Percentiles rank a stretch among this genome's conserved stretches.
Conservation (phyloP, 1,140 invertebrate genomes). For the Acromyrmex heyeri region DNA sequence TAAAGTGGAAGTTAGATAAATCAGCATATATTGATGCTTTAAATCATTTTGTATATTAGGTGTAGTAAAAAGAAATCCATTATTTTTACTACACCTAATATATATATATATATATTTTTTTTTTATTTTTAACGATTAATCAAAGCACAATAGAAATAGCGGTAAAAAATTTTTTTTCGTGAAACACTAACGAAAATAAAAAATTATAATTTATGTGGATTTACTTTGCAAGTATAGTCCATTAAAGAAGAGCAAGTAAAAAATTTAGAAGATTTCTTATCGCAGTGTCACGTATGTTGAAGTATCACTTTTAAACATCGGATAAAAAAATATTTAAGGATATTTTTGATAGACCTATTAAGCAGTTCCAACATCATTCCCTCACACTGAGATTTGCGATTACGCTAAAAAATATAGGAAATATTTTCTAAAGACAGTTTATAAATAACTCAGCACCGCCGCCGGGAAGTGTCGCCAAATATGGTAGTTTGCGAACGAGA, state of each 20-base stretch:
- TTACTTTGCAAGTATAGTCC: neutral
- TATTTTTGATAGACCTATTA: neutral
- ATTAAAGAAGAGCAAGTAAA: neutral
- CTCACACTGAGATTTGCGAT: slow-evolving; percentile 7
- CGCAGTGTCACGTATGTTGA: neutral
- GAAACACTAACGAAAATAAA: neutral
- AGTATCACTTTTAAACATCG: neutral
- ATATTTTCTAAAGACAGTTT: slow-evolving; percentile 43
- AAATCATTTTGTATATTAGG: neutral
- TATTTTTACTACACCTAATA: no score
- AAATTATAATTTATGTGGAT: neutral
- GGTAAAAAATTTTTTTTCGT: neutral
- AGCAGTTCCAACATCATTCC: neutral
- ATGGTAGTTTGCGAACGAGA: slow-evolving; percentile 44
- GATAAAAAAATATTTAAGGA: slow-evolving; percentile 5
- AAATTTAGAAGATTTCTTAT: neutral
- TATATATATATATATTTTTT: neutral
- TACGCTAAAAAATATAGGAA: slow-evolving; percentile 13
- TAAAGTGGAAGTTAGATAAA: neutral
- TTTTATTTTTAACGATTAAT: neutral
- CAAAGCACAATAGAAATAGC: neutral
- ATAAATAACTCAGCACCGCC: slow-evolving; percentile 37
- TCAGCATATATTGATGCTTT: neutral
- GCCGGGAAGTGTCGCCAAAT: slow-evolving; percentile 40
- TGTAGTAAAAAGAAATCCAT: no score